phyloP scores from a whole-genome alignment of 2,888 invertebrate genomes.

The Bembecia ichneumoniformis region DNA sequence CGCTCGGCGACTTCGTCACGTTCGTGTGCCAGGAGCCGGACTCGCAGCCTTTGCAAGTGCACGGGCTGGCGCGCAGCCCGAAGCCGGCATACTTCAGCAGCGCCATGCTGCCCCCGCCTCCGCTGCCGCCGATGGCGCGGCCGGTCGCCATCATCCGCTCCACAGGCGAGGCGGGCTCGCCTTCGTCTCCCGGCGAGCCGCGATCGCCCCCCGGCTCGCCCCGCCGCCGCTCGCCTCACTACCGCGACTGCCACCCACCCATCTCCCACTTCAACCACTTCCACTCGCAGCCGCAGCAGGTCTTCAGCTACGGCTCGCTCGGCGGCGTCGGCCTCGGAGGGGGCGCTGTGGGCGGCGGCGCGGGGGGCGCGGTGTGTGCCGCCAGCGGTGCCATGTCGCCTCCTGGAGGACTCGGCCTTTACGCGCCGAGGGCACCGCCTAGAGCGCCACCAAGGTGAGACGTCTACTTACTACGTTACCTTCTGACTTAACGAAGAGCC shows the following conservation, averaged over 20 bases:
- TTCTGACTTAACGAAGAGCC: neutral
- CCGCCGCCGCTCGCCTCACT: constrained; percentile 54
- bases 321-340: constrained; percentile 77
- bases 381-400: constrained; percentile 49
- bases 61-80: constrained; percentile 76
- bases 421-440: constrained; percentile 52
- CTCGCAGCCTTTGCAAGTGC: constrained; percentile 78
- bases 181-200: constrained; percentile 49
- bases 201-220: constrained; percentile 57
- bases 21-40: constrained; percentile 96
- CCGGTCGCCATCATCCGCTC: constrained; percentile 97
- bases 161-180: constrained; percentile 70
- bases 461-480: neutral
- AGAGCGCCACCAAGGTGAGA: constrained; percentile 49
- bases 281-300: constrained; percentile 91
- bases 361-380: constrained; percentile 37
- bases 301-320: constrained; percentile 92
- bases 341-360: constrained; percentile 57
- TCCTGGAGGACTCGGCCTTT: constrained; percentile 56
- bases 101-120: constrained; percentile 95
- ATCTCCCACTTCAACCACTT: constrained; percentile 92
- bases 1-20: constrained; percentile 95
- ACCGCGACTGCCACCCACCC: constrained; percentile 52
- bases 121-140: constrained; percentile 95
- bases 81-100: constrained; percentile 89